Evolutionary conservation across 2,888 invertebrate genomes (phyloP), one percentile per base, ranked within the genome.

Genomic region (Caenorhabditis sp.): DNA sequence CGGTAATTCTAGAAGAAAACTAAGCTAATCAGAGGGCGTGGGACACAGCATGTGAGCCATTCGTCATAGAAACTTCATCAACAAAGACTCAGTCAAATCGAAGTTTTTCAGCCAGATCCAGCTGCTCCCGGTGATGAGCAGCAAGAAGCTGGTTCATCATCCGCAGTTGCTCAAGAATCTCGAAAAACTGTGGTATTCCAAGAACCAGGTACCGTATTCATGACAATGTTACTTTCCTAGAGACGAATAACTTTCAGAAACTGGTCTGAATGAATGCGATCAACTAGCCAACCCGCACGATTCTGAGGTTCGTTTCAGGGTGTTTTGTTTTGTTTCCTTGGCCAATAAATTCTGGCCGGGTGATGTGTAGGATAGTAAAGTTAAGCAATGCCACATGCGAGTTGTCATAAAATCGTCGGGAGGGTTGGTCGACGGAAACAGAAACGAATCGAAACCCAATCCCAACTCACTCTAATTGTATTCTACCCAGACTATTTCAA

Each of bases 171-270:
- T 60, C 74, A 80, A 64, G 69, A 72, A 55, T 71, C 70, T 61
- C 64, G 71, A 1, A 82, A 82, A 68, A 82, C 82, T 20, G 82
- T 82, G 28, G 79, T 65, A 18, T 82, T 82, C 58, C 82, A 74
- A 61, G 82, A 82, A 26, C 82, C 82, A 64, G 74, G 74, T 76
- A 50, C n/a, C n/a, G n/a, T n/a, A n/a, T n/a, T n/a, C 8, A 32
- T 37, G 55, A 37, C n/a, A 24, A 51, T n/a, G n/a, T n/a, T n/a
- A n/a, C n/a, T n/a, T n/a, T n/a, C n/a, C n/a, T n/a, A n/a, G n/a
- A n/a, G n/a, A n/a, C n/a, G n/a, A n/a, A n/a, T n/a, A n/a, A n/a
- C n/a, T 50, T 72, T 26, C 51, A 67, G 72, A 70, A 1, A 32
- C 26, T 61, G 47, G 18, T 32, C 56, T 72, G 22, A 64, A 58